phyloP scores from a whole-genome alignment of 2,113 vertebrate species.

The Eclectus roratus region DNA sequence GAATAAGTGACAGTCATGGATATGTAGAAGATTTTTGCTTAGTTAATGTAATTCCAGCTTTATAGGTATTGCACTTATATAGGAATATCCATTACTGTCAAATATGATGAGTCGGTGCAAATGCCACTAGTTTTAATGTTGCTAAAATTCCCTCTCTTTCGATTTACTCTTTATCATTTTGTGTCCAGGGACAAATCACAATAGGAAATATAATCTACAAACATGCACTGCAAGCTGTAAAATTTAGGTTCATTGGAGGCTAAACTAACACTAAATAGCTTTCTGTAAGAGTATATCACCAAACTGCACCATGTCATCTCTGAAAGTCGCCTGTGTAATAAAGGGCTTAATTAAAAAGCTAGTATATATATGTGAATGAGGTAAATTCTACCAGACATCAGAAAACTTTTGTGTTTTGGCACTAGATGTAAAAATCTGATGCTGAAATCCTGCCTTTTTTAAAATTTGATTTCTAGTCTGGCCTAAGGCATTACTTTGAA shows the following conservation, averaged over 20 bases:
- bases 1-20: neutral
- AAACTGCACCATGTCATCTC: neutral
- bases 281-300: neutral
- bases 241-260: neutral
- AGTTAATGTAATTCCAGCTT: constrained; percentile 10
- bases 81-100: neutral
- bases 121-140: neutral
- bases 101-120: neutral
- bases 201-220: neutral
- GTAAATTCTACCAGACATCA: neutral
- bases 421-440: neutral
- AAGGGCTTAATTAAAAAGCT: neutral
- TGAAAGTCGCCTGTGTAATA: neutral
- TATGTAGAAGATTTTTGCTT: constrained; percentile 4
- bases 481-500: neutral
- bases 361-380: neutral
- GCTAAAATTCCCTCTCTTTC: neutral
- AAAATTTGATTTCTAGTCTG: neutral
- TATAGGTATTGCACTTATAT: neutral
- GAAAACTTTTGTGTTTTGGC: neutral
- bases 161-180: neutral
- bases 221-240: neutral
- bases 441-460: neutral
- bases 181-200: neutral
- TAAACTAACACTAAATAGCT: neutral